Base-by-base conservation (phyloP, 2,113 vertebrate species). In the Megalops atlanticus region DNA sequence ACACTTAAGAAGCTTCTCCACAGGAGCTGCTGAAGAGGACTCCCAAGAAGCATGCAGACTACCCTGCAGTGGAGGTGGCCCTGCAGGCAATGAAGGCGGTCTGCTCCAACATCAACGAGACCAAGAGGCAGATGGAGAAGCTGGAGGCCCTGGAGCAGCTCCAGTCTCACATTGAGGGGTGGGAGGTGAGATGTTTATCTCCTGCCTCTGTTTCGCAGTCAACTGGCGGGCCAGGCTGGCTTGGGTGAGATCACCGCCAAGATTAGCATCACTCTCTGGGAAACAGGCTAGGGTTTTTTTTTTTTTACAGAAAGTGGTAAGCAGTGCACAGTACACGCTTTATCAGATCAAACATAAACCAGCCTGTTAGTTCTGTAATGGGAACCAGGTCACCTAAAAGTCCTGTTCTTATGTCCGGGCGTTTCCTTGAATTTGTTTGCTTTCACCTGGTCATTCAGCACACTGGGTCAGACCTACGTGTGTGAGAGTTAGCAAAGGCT, bases 71-170 rank as follows among this genome's bases (percentile, higher is more conserved):
- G 47, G 96, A 98, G 84, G 96, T 95, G 0, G 98, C 98, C 35
- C 91, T 99, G 88, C 97, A 98, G 90, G 96, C 95, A 83, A 99
- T 99, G 98, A 99, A 99, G 93, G 94, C 96, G 0, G 97, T 99
- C 71, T 99, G 98, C 91, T 96, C 96, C 89, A 99, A 99, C 90
- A 99, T 99, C 94, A 99, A 99, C 0, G 98, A 99, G 93, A 98
- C 98, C 88, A 99, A 99, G 93, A 94, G 98, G 85, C 97, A 98
- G 91, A 99, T 99, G 98, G 98, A 99, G 91, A 98, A 98, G 87
- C 91, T 99, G 88, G 98, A 99, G 87, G 97, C 96, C 14, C 92
- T 99, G 68, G 97, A 99, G 82, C 97, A 99, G 88, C 90, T 99
- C 81, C 98, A 99, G 94, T 98, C 97, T 0, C 97, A 96, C 92